Percentiles rank a stretch among this genome's conserved stretches.
Evolutionary conservation across 2,888 invertebrate species (phyloP).

Genomic region (Ommatoiulus sabulosus): DNA sequence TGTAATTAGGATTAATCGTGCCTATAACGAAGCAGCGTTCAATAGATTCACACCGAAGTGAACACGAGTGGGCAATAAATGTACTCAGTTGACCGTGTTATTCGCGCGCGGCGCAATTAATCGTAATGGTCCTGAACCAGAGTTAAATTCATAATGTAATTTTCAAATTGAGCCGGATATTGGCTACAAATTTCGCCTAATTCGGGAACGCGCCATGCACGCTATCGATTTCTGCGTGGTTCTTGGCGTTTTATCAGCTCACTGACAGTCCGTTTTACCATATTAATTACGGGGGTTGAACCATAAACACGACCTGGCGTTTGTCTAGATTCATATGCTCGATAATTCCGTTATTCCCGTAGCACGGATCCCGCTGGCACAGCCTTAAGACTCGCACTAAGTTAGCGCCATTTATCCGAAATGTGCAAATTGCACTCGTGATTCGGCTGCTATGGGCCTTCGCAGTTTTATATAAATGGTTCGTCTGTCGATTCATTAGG

Average conservation of each 20-base stretch:
- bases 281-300: neutral
- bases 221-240: neutral
- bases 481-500: conserved; percentile 7
- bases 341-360: neutral
- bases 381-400: neutral
- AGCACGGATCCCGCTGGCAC: too few species aligned
- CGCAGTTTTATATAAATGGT: neutral
- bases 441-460: neutral
- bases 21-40: neutral
- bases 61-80: conserved; percentile 15
- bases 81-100: neutral
- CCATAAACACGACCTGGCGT: conserved; percentile 23
- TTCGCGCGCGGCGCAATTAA: neutral
- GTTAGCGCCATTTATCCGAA: neutral
- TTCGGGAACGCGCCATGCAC: neutral
- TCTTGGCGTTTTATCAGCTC: conserved; percentile 6
- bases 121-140: neutral
- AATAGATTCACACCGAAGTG: neutral
- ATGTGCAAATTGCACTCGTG: conserved; percentile 32
- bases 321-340: neutral
- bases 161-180: conserved; percentile 17
- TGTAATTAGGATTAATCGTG: conserved; percentile 2
- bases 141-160: neutral
- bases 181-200: neutral
- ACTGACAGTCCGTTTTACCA: neutral